A percentile compares a stretch with the other conserved stretches of the same genome.
Conservation (phyloP, 2,888 invertebrate genomes). For the Dolomedes plantarius region DNA sequence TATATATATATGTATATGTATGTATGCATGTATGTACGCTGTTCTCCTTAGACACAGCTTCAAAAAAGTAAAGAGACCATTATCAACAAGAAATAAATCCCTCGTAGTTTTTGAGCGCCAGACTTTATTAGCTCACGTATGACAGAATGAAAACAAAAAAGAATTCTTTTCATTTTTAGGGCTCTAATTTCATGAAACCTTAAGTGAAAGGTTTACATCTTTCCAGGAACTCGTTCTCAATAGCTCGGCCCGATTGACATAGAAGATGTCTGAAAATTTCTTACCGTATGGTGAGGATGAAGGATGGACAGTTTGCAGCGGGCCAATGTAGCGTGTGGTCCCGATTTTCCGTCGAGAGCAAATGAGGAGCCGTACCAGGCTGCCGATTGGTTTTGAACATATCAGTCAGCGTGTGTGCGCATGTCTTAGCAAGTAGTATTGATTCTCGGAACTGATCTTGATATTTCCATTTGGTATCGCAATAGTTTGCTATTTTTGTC, state of each 20-base stretch:
- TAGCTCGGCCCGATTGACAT: not conserved
- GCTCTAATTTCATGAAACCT: not conserved
- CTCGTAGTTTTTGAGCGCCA: not conserved
- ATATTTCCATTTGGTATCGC: not conserved
- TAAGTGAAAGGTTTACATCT: not conserved
- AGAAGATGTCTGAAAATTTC: not conserved
- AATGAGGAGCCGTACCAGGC: not conserved
- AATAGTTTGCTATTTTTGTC: not conserved
- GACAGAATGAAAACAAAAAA: not conserved
- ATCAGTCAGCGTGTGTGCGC: not conserved
- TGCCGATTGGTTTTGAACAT: conserved; percentile 6
- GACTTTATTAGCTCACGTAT: not conserved
- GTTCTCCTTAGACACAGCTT: no score
- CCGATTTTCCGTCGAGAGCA: not conserved
- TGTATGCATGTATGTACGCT: no score
- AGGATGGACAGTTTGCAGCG: not conserved
- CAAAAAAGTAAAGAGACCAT: no score
- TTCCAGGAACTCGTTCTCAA: not conserved
- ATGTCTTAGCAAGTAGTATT: not conserved
- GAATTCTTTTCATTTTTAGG: not conserved
- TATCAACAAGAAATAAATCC: no score
- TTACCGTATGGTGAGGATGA: not conserved
- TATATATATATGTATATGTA: no score
- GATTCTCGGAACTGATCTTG: not conserved
- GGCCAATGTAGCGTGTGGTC: not conserved